Conservation (phyloP, 2,888 invertebrate genomes). For the Anoncus sp. region DNA sequence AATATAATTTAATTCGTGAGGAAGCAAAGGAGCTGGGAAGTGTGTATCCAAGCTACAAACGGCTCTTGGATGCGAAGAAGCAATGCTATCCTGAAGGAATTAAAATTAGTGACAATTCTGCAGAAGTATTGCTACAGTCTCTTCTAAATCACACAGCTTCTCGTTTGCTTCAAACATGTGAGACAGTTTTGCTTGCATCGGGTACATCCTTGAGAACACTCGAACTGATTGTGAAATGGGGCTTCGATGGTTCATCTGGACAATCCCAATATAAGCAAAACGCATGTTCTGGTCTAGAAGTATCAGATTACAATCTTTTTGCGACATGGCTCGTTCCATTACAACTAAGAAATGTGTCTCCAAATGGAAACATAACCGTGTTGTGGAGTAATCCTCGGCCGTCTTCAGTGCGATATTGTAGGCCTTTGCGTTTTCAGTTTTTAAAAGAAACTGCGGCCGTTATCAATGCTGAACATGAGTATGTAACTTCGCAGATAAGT, state of each 20-base stretch:
- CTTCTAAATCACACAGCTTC: neutral
- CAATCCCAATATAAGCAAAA: neutral
- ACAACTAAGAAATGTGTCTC: no score
- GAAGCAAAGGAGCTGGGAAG: no score
- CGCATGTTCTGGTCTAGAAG: no score
- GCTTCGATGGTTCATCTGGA: neutral
- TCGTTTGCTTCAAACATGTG: neutral
- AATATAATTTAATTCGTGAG: no score
- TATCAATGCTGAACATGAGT: neutral
- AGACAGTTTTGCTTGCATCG: no score
- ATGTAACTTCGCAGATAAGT: neutral
- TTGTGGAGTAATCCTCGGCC: neutral
- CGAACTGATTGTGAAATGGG: neutral
- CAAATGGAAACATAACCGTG: neutral
- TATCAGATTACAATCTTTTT: no score
- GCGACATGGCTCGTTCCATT: no score
- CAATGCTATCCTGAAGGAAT: no score
- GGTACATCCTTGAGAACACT: no score
- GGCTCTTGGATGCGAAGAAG: no score
- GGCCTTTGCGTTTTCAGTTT: neutral
- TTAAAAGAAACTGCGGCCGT: neutral
- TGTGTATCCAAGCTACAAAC: no score
- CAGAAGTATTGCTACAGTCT: neutral
- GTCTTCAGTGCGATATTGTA: neutral
- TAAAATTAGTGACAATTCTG: no score